Evolutionary conservation across 2,797 vertebrate species (phyloP).

Genomic region (Rhincodon typus): DNA sequence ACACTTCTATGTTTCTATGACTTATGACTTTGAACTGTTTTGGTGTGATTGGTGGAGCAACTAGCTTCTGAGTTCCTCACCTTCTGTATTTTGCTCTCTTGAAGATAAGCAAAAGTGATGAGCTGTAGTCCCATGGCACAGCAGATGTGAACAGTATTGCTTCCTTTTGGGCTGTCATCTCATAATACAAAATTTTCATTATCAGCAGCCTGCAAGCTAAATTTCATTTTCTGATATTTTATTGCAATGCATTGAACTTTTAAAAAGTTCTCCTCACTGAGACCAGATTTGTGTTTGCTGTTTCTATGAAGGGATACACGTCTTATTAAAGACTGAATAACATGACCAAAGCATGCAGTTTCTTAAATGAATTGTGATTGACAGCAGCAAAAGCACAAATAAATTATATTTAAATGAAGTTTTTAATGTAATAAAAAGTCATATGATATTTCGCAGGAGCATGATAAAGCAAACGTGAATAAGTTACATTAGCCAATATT

Average conservation of each 20-base stretch:
- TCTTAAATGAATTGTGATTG: not conserved
- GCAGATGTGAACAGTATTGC: not conserved
- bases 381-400: too few relatives aligned
- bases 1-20: too few relatives aligned
- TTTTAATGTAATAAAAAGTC: too few relatives aligned
- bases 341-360: not conserved
- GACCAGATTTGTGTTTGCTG: not conserved
- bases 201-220: not conserved
- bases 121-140: not conserved
- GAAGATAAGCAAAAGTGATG: not conserved
- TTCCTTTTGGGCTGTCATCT: not conserved
- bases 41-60: not conserved
- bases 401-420: too few relatives aligned
- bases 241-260: not conserved
- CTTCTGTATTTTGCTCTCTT: not conserved
- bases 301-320: not conserved
- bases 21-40: not conserved
- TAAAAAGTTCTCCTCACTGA: not conserved
- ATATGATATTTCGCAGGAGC: too few relatives aligned
- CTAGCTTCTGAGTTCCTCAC: not conserved
- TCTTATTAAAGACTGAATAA: not conserved
- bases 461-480: too few relatives aligned
- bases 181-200: not conserved
- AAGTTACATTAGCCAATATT: too few relatives aligned
- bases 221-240: not conserved